phyloP scores from a whole-genome alignment of 2,888 invertebrate species.

The Stenodema calcarata region DNA sequence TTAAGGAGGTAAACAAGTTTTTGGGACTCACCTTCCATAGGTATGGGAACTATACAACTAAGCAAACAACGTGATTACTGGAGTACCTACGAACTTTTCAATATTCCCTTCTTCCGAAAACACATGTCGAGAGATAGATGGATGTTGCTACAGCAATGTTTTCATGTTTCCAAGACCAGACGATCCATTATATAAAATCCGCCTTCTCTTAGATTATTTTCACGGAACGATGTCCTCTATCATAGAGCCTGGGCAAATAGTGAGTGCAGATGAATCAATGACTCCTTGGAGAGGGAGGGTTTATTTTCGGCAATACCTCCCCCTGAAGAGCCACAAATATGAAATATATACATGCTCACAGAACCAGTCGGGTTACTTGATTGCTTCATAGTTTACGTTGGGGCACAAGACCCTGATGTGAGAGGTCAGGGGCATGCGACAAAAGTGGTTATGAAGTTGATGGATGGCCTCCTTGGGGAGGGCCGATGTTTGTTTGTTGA shows the following conservation, averaged over 20 bases:
- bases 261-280: conserved; percentile 60
- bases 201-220: conserved; percentile 60
- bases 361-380: conserved; percentile 59
- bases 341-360: conserved; percentile 60
- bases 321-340: conserved; percentile 60
- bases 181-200: conserved; percentile 57
- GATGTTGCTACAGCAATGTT: neutral
- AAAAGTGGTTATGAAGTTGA: conserved; percentile 20
- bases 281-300: conserved; percentile 60
- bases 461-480: conserved; percentile 24
- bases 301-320: conserved; percentile 59
- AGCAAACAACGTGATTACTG: neutral
- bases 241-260: conserved; percentile 59
- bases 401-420: conserved; percentile 55
- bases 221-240: conserved; percentile 59
- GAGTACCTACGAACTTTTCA: neutral
- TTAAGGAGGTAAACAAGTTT: neutral
- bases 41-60: neutral
- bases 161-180: neutral
- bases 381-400: conserved; percentile 57
- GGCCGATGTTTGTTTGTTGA: conserved; percentile 39
- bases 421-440: neutral
- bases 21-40: neutral
- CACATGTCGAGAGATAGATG: neutral
- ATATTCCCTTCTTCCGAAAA: neutral